Percentiles rank a stretch among this genome's conserved stretches.
Evolutionary conservation across 2,113 vertebrate species (phyloP).

Genomic region (Pseudorhombus dupliciocellatus): DNA sequence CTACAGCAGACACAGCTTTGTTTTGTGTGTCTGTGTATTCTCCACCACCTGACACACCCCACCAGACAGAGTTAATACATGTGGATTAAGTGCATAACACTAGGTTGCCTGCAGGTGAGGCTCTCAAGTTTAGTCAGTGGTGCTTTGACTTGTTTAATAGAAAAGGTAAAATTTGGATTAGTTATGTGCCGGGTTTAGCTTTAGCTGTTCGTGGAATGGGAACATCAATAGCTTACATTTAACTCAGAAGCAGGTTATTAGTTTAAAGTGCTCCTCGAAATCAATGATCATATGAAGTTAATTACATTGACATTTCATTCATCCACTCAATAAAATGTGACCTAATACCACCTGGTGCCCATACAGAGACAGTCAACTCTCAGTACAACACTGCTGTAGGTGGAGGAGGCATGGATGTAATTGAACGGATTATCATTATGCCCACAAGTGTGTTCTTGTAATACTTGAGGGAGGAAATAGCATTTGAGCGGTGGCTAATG

Average conservation of each 20-base stretch:
- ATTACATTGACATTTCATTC: neutral
- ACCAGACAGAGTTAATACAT: conserved; percentile 50
- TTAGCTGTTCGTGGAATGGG: neutral
- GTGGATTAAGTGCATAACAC: conserved; percentile 45
- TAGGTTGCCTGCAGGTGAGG: conserved; percentile 29
- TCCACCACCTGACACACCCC: conserved; percentile 39
- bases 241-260: too few species aligned
- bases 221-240: too few species aligned
- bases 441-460: neutral
- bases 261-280: too few species aligned
- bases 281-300: neutral
- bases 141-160: neutral
- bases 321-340: neutral
- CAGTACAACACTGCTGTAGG: neutral
- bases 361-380: neutral
- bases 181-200: neutral
- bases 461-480: conserved; percentile 14
- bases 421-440: conserved; percentile 13
- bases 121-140: neutral
- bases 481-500: conserved; percentile 6
- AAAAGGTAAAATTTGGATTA: neutral
- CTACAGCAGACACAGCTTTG: conserved; percentile 70
- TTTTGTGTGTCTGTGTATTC: conserved; percentile 62
- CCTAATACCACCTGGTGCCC: neutral
- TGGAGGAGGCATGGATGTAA: neutral